Conservation (phyloP, 2,888 invertebrate species). For the Antheraea yamamai region DNA sequence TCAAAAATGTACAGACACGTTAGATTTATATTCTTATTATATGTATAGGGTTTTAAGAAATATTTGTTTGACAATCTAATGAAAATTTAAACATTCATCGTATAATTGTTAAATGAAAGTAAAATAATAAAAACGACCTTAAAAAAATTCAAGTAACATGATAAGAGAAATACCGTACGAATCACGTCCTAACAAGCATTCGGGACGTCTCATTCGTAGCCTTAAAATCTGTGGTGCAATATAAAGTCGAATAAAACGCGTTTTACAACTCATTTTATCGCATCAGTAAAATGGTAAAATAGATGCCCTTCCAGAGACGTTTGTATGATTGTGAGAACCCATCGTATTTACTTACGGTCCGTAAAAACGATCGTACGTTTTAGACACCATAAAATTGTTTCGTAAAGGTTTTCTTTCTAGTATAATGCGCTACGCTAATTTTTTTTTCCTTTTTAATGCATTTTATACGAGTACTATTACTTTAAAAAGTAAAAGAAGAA, state of each 20-base stretch:
- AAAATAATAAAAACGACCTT: neutral
- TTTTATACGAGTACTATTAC: neutral
- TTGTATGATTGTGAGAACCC: slow-evolving; percentile 38
- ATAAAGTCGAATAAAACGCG: slow-evolving; percentile 42
- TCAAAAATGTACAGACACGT: too few species aligned
- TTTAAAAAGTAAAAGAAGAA: neutral
- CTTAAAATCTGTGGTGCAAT: slow-evolving; percentile 47
- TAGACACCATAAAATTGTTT: slow-evolving; percentile 29
- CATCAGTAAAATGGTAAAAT: slow-evolving; percentile 42
- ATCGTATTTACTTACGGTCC: slow-evolving; percentile 46
- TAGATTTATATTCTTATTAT: too few species aligned
- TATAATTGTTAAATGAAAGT: neutral
- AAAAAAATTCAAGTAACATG: neutral
- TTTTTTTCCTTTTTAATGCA: neutral
- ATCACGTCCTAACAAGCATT: slow-evolving; percentile 12
- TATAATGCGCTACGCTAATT: neutral
- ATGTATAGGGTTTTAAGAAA: too few species aligned
- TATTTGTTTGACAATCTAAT: too few species aligned
- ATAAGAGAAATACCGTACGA: neutral
- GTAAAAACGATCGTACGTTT: slow-evolving; percentile 39
- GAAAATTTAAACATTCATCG: too few species aligned
- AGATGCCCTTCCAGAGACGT: slow-evolving; percentile 28
- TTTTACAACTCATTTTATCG: slow-evolving; percentile 55
- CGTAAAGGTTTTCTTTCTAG: slow-evolving; percentile 32
- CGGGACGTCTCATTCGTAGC: slow-evolving; percentile 12